Conservation (phyloP, 2,888 invertebrate species). For the Xestobium rufovillosum region DNA sequence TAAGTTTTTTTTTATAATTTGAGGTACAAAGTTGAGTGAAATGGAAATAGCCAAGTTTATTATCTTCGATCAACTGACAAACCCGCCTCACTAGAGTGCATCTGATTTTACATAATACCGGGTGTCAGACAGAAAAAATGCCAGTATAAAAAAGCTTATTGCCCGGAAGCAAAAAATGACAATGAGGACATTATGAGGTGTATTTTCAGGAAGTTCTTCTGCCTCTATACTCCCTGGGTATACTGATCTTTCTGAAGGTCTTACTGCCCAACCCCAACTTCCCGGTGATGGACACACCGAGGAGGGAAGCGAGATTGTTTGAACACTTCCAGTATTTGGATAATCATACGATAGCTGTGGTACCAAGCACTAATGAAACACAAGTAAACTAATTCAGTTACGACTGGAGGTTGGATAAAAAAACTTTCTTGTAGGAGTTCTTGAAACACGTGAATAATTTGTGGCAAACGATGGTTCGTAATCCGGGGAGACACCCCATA, state of each 20-base stretch:
- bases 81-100: no score
- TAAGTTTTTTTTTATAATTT: no score
- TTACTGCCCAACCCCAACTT: conserved; percentile 70
- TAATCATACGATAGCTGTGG: conserved; percentile 61
- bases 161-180: no score
- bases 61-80: no score
- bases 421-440: conserved; percentile 47
- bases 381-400: conserved; percentile 33
- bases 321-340: conserved; percentile 48
- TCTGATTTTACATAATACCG: no score
- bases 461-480: conserved; percentile 48
- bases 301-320: conserved; percentile 49
- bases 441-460: conserved; percentile 55
- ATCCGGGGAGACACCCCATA: conserved; percentile 50
- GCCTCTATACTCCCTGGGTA: conserved; percentile 68
- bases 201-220: conserved; percentile 64
- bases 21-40: no score
- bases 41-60: no score
- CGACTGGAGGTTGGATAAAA: not conserved
- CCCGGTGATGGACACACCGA: conserved; percentile 58
- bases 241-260: conserved; percentile 66
- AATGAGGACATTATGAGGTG: no score
- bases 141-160: no score
- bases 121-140: no score
- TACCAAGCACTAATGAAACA: conserved; percentile 55